Base-by-base conservation (phyloP, 92 coral and sea anemone genomes). In the Umimayanthus kanabou region DNA sequence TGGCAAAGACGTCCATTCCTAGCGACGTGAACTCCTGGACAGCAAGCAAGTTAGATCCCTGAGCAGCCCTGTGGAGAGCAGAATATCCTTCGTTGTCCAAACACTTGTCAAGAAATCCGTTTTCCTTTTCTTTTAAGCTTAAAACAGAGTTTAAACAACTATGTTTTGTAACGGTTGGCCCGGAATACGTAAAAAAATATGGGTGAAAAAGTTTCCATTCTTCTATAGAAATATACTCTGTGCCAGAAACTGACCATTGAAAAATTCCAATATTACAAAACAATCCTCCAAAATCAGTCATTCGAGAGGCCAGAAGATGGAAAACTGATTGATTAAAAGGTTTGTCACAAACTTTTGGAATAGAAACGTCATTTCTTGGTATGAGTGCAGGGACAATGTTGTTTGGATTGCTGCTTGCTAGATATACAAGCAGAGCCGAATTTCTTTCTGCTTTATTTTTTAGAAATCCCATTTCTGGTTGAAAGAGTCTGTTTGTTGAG, bases 241-340 rank as follows among this genome's bases (percentile, higher is more conserved):
- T 43, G 23, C 67, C 78, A 26, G 67, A 13, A 25, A 4, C 2
- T 82, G 86, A 82, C 78, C 66, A 82, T 15, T 1, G 11, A 0
- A 14, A 5, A 25, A 25, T 2, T 29, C 39, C 39, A 10, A 25
- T 16, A 15, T 42, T 16, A 25, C 86, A 82, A 69, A 82, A 28
- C 78, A n/a, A n/a, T n/a, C 86, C 26, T 82, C 77, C 86, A 70
- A 70, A 82, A 5, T 82, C 78, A 43, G 86, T 82, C 86, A 82
- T 82, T 28, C 86, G 65, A 20, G 29, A 82, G n/a, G 66, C 42
- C 65, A 82, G 57, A 82, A 82, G 86, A 70, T 82, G 86, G 26
- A 82, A 82, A 45, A 82, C 78, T 18, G 86, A 82, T 3, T 82
- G 16, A 4, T 82, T 13, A 15, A 82, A 82, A 4, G 77, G 86